Conservation (phyloP, 2,888 invertebrate genomes). For the Frankliniella intonsa region DNA sequence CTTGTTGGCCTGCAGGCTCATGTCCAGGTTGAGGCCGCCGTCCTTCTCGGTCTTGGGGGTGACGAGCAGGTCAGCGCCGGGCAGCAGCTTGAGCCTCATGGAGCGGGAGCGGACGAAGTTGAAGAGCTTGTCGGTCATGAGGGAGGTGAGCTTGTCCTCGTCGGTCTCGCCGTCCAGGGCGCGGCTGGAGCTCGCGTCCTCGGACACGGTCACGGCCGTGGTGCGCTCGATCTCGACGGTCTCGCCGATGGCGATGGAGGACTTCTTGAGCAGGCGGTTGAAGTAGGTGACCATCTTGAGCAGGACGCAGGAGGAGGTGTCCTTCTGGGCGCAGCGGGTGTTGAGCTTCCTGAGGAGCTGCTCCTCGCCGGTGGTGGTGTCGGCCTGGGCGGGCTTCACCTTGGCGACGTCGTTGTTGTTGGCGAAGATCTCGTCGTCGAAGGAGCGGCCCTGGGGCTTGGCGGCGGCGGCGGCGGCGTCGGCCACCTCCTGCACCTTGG, state of each 20-base stretch:
- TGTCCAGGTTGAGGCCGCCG: slow-evolving; percentile 60
- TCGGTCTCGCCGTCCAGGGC: slow-evolving; percentile 47
- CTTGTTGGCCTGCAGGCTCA: slow-evolving; percentile 38
- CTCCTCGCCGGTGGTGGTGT: slow-evolving; percentile 53
- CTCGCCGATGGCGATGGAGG: slow-evolving; percentile 69
- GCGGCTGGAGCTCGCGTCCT: slow-evolving; percentile 47
- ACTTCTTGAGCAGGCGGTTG: slow-evolving; percentile 73
- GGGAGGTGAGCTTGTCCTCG: slow-evolving; percentile 54
- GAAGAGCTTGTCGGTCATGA: slow-evolving; percentile 70
- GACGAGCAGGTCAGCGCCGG: slow-evolving; percentile 72
- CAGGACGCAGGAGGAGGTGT: slow-evolving; percentile 77
- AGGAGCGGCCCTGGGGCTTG: slow-evolving; percentile 12
- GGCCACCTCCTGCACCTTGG: slow-evolving; percentile 32
- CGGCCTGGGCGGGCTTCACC: background rate
- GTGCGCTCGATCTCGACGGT: slow-evolving; percentile 71
- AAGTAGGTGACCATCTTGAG: slow-evolving; percentile 76
- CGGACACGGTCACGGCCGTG: slow-evolving; percentile 43
- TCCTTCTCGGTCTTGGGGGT: slow-evolving; percentile 63
- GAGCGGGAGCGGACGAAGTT: slow-evolving; percentile 70
- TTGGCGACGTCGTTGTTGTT: slow-evolving; percentile 25
- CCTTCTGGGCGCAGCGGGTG: slow-evolving; percentile 69
- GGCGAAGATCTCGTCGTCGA: slow-evolving; percentile 9
- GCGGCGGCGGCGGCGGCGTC: background rate
- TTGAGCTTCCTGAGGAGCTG: slow-evolving; percentile 69
- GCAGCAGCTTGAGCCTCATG: slow-evolving; percentile 70